Conservation (phyloP, 1,140 invertebrate species). For the Drosophila navojoa region DNA sequence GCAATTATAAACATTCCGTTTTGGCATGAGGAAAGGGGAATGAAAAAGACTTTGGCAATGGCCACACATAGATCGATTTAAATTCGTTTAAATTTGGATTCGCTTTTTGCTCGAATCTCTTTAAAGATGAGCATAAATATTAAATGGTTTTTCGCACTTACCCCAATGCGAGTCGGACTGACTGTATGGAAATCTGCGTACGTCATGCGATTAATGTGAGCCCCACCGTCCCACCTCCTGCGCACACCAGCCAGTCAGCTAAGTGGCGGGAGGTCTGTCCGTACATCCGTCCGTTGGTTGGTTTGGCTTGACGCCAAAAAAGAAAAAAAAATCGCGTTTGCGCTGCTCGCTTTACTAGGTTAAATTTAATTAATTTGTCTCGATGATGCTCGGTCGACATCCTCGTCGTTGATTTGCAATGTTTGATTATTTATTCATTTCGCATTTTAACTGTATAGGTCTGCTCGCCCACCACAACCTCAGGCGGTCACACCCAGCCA, state of each 20-base stretch:
- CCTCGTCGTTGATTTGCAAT: conserved; percentile 56
- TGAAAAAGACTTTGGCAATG: conserved; percentile 41
- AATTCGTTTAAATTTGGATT: conserved; percentile 59
- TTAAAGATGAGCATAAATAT: conserved; percentile 73
- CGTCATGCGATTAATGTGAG: conserved; percentile 17
- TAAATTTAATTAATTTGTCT: conserved; percentile 83
- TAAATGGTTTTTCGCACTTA: conserved; percentile 76
- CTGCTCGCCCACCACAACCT: conserved; percentile 2
- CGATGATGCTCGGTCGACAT: conserved; percentile 27
- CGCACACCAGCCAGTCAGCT: not conserved
- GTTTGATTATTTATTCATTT: conserved; percentile 77
- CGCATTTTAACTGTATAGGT: conserved; percentile 62
- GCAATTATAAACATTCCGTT: not conserved
- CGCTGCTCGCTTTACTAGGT: conserved; percentile 71
- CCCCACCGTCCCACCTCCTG: not conserved
- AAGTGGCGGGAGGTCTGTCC: not conserved
- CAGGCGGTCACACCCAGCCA: too few relatives aligned
- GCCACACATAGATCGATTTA: conserved; percentile 63
- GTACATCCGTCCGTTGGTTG: not conserved
- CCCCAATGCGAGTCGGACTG: conserved; percentile 15
- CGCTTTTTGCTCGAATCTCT: conserved; percentile 33
- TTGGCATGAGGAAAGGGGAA: not conserved
- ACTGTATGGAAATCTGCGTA: conserved; percentile 36
- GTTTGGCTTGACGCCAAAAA: conserved; percentile 60
- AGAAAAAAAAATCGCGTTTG: too few relatives aligned